Evolutionary conservation across 2,113 vertebrate species (phyloP).

Genomic region (Aramus guarauna): DNA sequence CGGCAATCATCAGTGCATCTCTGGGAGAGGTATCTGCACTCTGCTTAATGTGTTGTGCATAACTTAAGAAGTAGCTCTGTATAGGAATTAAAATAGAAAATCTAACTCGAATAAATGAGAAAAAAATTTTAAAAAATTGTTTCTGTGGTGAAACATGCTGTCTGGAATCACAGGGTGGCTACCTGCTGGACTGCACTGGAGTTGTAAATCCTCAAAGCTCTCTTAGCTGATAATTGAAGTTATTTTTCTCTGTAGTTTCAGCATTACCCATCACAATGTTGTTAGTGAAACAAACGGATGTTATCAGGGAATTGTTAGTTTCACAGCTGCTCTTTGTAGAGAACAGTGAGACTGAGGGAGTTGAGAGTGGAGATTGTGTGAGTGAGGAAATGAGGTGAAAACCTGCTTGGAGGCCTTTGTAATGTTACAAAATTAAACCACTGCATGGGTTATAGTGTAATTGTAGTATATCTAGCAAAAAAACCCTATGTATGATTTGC

Average conservation of each 20-base stretch:
- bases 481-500: rapidly evolving
- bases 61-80: not conserved
- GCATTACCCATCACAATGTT: not conserved
- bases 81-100: not conserved
- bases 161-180: not conserved
- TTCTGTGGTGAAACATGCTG: not conserved
- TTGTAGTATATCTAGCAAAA: not conserved
- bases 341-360: not conserved
- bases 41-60: not conserved
- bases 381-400: not conserved
- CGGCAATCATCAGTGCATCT: not conserved
- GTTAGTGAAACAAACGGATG: not conserved
- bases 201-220: not conserved
- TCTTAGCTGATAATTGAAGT: not conserved
- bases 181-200: not conserved
- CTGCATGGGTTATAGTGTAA: not conserved
- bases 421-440: not conserved
- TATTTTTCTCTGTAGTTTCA: not conserved
- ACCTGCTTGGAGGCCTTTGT: not conserved
- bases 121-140: not conserved
- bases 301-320: not conserved
- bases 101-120: not conserved
- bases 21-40: not conserved
- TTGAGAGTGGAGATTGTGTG: not conserved
- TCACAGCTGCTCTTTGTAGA: not conserved